Evolutionary conservation across 2,113 vertebrate species (phyloP), one percentile per base, ranked within the genome.

Genomic region (Thryonomys swinderianus): DNA sequence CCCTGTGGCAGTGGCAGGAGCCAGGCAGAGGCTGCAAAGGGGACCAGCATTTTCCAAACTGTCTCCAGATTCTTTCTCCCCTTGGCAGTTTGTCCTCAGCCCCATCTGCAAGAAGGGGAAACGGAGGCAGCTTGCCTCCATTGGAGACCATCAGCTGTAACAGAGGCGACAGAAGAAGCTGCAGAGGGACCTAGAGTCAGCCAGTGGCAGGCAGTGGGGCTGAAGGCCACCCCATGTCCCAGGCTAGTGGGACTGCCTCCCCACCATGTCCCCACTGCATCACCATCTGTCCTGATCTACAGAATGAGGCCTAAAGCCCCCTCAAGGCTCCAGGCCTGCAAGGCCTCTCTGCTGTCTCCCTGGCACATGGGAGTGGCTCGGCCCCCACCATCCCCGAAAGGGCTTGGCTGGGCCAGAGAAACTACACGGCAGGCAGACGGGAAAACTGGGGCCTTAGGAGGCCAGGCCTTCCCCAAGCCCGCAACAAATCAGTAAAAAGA

Each of bases 191-290:
- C 34, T 16, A 40, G 85, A 90, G 17, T 55, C 73, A 13, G 45
- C 53, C 40, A 2, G 81, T 27, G 20, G 73, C n/a, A 14, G 48
- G 1, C 11, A 18, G 20, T 4, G 25, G 7, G 7, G 7, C 3
- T 8, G 7, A 11, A 18, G 53, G 8, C 4, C 20, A n/a, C 34
- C 66, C 14, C 8, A 27, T 1, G 11, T 32, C 10, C 27, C 3
- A 32, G 27, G 62, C 62, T 30, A 2, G 11, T 30, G 27, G 20
- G 45, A 23, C 27, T 27, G 23, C 5, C 34, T 45, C 42, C 85
- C 55, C 4, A 17, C 55, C 17, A 17, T 57, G 16, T 18, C 17
- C 55, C 55, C 53, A 11, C 55, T 17, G 55, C 20, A 17, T 57
- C 55, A 20, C 55, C 55, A 20, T 16, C 55, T 57, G 55, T 20